These are phyloP conservation scores for Pitta sordida DNA, from an alignment of 2,113 vertebrate species.

Conservation along the genomic window DNA sequence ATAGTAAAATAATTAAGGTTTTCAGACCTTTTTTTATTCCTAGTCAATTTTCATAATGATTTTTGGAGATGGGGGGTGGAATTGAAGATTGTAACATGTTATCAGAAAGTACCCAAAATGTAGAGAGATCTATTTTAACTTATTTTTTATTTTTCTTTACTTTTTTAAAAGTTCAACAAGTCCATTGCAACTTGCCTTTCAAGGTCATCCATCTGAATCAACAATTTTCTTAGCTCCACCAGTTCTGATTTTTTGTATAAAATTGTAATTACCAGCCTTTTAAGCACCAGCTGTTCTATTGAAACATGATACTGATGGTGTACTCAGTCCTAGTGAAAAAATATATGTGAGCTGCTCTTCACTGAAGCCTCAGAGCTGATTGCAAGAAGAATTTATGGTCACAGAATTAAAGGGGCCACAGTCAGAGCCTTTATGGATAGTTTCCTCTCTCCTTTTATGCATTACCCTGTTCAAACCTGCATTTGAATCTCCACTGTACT, in stretches of 20 bases:
- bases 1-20: slow-evolving; percentile 34
- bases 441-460: not conserved
- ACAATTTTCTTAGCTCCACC: slow-evolving; percentile 61
- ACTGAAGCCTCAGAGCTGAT: slow-evolving; percentile 47
- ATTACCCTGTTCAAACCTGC: not conserved
- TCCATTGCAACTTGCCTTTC: slow-evolving; percentile 56
- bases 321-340: slow-evolving; percentile 50
- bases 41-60: slow-evolving; percentile 34
- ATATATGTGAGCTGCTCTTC: slow-evolving; percentile 44
- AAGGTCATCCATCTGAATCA: slow-evolving; percentile 64
- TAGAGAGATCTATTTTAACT: slow-evolving; percentile 14
- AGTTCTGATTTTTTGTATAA: slow-evolving; percentile 69
- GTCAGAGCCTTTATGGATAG: not conserved
- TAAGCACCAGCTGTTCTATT: slow-evolving; percentile 74
- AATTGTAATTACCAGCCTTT: slow-evolving; percentile 73
- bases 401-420: slow-evolving; percentile 44
- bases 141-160: not conserved
- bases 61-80: slow-evolving; percentile 22
- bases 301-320: slow-evolving; percentile 69
- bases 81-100: slow-evolving; percentile 33
- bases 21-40: slow-evolving; percentile 9
- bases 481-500: not conserved
- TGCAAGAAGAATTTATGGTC: slow-evolving; percentile 31
- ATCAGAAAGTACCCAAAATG: slow-evolving; percentile 31
- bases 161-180: slow-evolving; percentile 58